phyloP scores from a whole-genome alignment of 2,888 invertebrate species.

The Apodemia duryi region DNA sequence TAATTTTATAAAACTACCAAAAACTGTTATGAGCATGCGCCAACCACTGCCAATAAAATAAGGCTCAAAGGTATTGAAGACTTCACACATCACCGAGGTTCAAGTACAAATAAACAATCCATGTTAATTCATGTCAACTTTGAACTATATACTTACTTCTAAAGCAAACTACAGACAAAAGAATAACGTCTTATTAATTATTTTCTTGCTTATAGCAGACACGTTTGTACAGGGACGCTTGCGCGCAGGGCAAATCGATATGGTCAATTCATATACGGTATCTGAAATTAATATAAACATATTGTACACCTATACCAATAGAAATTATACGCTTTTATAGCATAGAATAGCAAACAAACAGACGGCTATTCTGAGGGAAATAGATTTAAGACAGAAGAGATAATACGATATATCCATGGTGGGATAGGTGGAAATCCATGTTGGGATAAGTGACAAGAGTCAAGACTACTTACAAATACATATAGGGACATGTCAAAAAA shows the following conservation, averaged over 20 bases:
- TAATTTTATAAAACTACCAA: constrained; percentile 46
- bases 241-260: constrained; percentile 67
- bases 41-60: constrained; percentile 57
- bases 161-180: not conserved
- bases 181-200: not conserved
- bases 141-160: not conserved
- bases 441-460: too few species aligned
- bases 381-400: too few species aligned
- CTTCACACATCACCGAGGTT: constrained; percentile 12
- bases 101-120: constrained; percentile 11
- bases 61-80: constrained; percentile 44
- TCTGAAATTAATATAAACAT: constrained; percentile 15
- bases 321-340: too few species aligned
- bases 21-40: constrained; percentile 57
- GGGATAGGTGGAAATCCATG: too few species aligned
- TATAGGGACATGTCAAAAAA: too few species aligned
- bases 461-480: too few species aligned
- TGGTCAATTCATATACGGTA: constrained; percentile 28
- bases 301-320: not conserved
- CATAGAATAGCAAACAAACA: too few species aligned
- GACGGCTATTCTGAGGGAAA: too few species aligned
- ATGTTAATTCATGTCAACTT: constrained; percentile 4
- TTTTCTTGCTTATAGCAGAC: not conserved
- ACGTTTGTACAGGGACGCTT: constrained; percentile 49
- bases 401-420: too few species aligned